Conservation (phyloP, 2,113 vertebrate genomes). For the Pteruthius melanotis region DNA sequence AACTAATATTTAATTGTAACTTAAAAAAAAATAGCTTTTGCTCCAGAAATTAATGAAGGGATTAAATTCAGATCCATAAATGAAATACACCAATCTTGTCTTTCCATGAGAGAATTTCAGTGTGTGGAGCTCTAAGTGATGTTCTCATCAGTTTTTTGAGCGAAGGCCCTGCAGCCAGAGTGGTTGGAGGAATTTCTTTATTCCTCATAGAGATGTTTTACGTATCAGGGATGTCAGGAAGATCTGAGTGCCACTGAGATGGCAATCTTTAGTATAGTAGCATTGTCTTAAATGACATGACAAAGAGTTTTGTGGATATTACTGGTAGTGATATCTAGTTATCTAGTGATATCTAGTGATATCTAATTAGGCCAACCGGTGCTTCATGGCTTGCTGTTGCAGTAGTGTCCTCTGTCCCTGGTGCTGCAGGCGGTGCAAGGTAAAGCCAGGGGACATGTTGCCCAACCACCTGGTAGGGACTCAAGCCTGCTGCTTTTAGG, state of each 20-base stretch:
- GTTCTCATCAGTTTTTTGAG: not conserved
- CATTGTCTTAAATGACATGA: not conserved
- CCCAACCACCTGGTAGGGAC: not conserved
- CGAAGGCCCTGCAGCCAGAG: not conserved
- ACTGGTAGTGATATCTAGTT: not conserved
- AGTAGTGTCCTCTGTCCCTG: accelerated
- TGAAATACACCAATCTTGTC: accelerated
- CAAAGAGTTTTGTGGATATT: not conserved
- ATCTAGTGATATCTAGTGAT: no score
- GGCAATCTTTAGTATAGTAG: not conserved
- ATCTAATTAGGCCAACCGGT: not conserved
- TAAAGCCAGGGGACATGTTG: not conserved
- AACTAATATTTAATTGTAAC: not conserved
- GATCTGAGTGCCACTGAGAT: not conserved
- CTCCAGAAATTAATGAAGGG: not conserved
- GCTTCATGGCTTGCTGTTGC: not conserved
- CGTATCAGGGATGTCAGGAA: not conserved
- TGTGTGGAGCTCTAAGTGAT: not conserved
- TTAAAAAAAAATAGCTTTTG: not conserved
- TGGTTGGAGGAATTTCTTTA: not conserved
- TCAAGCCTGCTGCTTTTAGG: not conserved
- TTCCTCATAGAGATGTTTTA: not conserved
- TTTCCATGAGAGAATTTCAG: not conserved
- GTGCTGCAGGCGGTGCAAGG: accelerated
- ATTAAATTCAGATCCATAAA: not conserved